Conservation (phyloP, 2,888 invertebrate genomes). For the Microctonus aethiopoides region DNA sequence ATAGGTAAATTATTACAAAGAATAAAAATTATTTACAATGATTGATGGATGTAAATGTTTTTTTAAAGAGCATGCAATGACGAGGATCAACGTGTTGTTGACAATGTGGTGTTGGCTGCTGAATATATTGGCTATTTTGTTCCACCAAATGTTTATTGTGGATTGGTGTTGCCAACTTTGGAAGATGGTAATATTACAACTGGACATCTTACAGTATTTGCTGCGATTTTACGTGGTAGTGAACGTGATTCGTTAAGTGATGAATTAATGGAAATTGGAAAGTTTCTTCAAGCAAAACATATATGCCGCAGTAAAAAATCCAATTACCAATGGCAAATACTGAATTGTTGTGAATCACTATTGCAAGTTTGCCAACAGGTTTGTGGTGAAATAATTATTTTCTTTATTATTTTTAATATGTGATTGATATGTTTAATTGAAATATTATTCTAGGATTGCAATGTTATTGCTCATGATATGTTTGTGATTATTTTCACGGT, state of each 20-base stretch:
- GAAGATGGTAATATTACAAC: constrained; percentile 68
- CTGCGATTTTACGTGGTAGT: constrained; percentile 73
- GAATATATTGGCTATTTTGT: constrained; percentile 84
- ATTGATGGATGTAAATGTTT: neutral
- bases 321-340: constrained; percentile 72
- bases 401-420: neutral
- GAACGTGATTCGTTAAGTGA: constrained; percentile 67
- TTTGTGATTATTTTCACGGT: constrained; percentile 59
- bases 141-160: constrained; percentile 75
- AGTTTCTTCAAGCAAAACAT: constrained; percentile 71
- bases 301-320: constrained; percentile 73
- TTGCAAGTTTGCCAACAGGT: constrained; percentile 69
- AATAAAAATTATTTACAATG: constrained; percentile 21
- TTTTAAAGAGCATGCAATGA: constrained; percentile 73
- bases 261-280: constrained; percentile 71
- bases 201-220: constrained; percentile 72
- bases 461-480: constrained; percentile 50
- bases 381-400: constrained; percentile 53
- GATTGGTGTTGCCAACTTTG: constrained; percentile 74
- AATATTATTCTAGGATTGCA: constrained; percentile 52
- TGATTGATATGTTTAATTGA: neutral
- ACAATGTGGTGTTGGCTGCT: constrained; percentile 75
- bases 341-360: constrained; percentile 71
- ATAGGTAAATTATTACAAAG: constrained; percentile 57
- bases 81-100: constrained; percentile 73